Evolutionary conservation across 2,888 invertebrate species (phyloP), one percentile per base, ranked within the genome.

Genomic region (Nipponacmea schrenckii): DNA sequence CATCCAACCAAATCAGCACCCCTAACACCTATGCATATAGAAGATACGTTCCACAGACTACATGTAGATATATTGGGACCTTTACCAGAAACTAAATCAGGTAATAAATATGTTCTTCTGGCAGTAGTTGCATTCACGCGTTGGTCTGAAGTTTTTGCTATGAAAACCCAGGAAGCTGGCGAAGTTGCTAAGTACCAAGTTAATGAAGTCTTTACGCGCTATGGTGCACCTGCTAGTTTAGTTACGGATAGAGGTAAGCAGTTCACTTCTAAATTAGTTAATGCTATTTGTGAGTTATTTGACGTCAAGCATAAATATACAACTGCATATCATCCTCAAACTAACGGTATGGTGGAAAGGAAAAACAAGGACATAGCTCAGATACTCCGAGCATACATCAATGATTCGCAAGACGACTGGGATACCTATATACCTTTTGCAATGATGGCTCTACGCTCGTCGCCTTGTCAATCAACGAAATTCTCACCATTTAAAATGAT

Each of bases 1-100:
- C 63, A 62, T 2, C 56, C 74, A 20, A 46, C 66, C 8, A 56
- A 70, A 24, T 27, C 26, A 26, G 75, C 76, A 17, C 74, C 74
- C 17, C 48, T 77, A 14, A 31, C 50, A 24, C 74, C 74, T 66
- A 65, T 79, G 56, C 74, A 70, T 20, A 67, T 74, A 26, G 66
- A 14, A 15, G 70, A 74, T 27, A 67, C 65, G 10, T 73, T 77
- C 39, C 17, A 48, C 15, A 48, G 75, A n/a, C 63, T 70, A 14
- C 77, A 78, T 67, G 74, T 76, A 62, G 78, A 79, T 46, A 73
- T 79, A 48, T 24, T 78, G 10, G 77, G 77, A 14, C 74, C 77
- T 5, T 50, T 79, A 20, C 69, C 77, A 20, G 63, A 62, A 62
- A 69, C 71, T 8, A 62, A 62, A 62, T 26, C 68, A 24, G 48